These are phyloP conservation scores for Lasius fuliginosus DNA, from an alignment of 2,888 invertebrate species.

Conservation along the genomic window DNA sequence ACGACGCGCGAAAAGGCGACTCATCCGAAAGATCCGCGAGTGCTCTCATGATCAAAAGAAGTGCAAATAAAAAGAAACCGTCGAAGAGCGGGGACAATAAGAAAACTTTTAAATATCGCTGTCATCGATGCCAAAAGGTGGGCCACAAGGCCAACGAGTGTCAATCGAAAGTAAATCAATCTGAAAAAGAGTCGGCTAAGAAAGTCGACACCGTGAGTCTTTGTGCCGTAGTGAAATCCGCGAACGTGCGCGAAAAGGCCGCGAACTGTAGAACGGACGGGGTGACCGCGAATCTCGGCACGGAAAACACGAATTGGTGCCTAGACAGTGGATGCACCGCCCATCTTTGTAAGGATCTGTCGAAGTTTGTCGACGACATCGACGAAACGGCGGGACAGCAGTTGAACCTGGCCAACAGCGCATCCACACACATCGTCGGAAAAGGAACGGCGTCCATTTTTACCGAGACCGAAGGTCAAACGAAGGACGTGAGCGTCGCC, in stretches of 20 bases:
- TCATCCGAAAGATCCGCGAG: constrained; percentile 12
- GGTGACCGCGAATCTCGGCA: constrained; percentile 1
- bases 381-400: neutral
- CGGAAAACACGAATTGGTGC: constrained; percentile 13
- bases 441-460: constrained; percentile 7
- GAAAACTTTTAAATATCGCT: constrained; percentile 13
- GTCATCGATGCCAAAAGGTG: constrained; percentile 15
- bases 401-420: constrained; percentile 14
- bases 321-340: constrained; percentile 13
- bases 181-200: neutral
- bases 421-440: constrained; percentile 6
- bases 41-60: constrained; percentile 17
- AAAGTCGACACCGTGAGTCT: neutral
- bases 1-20: constrained; percentile 20
- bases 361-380: constrained; percentile 5
- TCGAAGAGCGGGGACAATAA: constrained; percentile 14
- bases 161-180: neutral
- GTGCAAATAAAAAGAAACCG: neutral
- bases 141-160: constrained; percentile 9
- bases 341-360: constrained; percentile 13
- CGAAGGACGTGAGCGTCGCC: constrained; percentile 1
- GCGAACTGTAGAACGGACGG: no score
- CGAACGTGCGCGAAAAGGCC: neutral
- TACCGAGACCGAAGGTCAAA: neutral
- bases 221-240: neutral